Evolutionary conservation across 2,888 invertebrate species (phyloP).

Genomic region (Eupsilia transversa): DNA sequence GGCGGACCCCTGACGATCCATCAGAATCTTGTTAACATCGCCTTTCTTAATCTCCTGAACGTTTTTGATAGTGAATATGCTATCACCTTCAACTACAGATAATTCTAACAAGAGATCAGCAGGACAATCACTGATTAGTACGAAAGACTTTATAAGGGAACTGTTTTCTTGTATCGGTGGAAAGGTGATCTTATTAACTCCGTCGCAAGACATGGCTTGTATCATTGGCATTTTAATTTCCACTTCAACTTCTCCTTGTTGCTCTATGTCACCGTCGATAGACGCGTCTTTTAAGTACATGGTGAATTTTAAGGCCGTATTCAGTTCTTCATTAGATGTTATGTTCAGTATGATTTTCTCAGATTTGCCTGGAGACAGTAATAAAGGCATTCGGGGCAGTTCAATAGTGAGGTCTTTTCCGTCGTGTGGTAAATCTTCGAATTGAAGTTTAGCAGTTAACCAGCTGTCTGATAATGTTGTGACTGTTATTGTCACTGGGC

Average conservation of each 20-base stretch:
- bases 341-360: constrained; percentile 80
- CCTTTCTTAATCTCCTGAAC: constrained; percentile 84
- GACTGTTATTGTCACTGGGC: constrained; percentile 76
- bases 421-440: constrained; percentile 74
- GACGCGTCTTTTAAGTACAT: constrained; percentile 81
- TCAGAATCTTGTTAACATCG: constrained; percentile 82
- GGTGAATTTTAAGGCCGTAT: constrained; percentile 75
- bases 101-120: constrained; percentile 82
- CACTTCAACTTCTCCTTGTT: constrained; percentile 76
- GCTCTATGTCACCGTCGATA: constrained; percentile 78
- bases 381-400: constrained; percentile 81
- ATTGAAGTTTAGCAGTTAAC: constrained; percentile 83
- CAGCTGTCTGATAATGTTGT: constrained; percentile 83
- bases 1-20: constrained; percentile 74
- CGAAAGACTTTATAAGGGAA: constrained; percentile 77
- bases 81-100: constrained; percentile 78
- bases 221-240: constrained; percentile 82
- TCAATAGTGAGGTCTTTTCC: constrained; percentile 79
- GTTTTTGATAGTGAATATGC: constrained; percentile 79
- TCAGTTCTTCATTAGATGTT: constrained; percentile 81
- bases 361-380: constrained; percentile 82
- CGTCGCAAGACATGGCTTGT: constrained; percentile 84
- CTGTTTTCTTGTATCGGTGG: constrained; percentile 78
- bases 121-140: constrained; percentile 84
- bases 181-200: constrained; percentile 81